Evolutionary conservation across 2,113 vertebrate genomes (phyloP), one percentile per base, ranked within the genome.

Genomic region (Aphelocoma coerulescens): DNA sequence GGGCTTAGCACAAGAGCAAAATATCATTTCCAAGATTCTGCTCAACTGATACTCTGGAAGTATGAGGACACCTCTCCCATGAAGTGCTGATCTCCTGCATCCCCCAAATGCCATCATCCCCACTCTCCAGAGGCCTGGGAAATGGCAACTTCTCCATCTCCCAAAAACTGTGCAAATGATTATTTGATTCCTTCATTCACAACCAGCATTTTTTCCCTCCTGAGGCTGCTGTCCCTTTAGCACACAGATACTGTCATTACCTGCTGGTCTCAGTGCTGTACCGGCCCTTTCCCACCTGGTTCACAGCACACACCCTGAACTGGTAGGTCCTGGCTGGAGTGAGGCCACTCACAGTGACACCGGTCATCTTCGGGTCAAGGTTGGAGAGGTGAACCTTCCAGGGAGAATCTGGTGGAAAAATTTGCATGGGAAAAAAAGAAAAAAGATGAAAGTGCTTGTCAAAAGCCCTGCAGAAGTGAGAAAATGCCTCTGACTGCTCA

Each of bases 251-350:
- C 5, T 32, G 32, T 12, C 23, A 28, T 95, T 97, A 99, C 99
- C 99, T 99, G 96, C 99, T 99, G 0, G 99, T 99, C 97, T 99
- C 99, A 0, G 96, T 9, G 74, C 99, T 99, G 98, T 99, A 99
- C 83, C 98, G 99, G 85, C 99, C 99, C 81, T 98, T 98, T 35
- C 99, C 99, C 96, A 99, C 99, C 97, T 99, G 99, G 97, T 99
- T 99, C 89, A 99, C 99, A 0, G 99, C 99, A 8, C 99, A 99
- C 48, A 99, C 98, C 66, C 99, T 97, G 94, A 99, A 99, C 95
- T 99, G 99, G 97, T 99, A 99, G 88, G 99, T 99, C 62, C 99
- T 98, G 71, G 99, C 99, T 1, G 99, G 99, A 5, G 99, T 99
- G 65, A 99, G 98, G 58, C 99, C 99, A 0, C 98, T 98, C 97